Evolutionary conservation across 2,888 invertebrate species (phyloP), one percentile per base, ranked within the genome.

Genomic region (Drosophila mercatorum): DNA sequence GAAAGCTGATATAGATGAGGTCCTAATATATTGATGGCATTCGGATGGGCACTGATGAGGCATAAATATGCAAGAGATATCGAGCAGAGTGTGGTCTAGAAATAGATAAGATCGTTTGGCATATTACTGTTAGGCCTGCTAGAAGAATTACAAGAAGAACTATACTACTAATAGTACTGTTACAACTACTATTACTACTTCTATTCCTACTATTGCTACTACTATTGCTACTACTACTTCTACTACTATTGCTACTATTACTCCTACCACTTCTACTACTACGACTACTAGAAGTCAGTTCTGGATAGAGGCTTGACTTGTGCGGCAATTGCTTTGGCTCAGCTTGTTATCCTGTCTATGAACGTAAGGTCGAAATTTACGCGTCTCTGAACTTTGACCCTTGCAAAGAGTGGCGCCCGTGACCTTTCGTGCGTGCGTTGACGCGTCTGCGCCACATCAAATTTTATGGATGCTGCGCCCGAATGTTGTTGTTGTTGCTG

Each of bases 311-410:
- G 22, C 52, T 7, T 40, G 46, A 17, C 26, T 6, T 6, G n/a
- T 0, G 2, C 31, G 11, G 8, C 6, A 38, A 53, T 22, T 7
- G 2, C 22, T 8, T 7, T 17, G 43, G 17, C 17, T 28, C 26
- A 26, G 12, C 7, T 49, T 34, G 12, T 17, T 47, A 49, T 51
- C 57, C 36, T 57, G 52, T 68, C 34, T 63, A 72, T 80, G 80
- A 68, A 72, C 80, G 83, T 79, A 79, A 70, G 61, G 64, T 51
- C 68, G 67, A 85, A 51, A 85, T 82, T 77, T 77, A 85, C 83
- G 86, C 86, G 88, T 78, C 78, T 85, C 78, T 88, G 86, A 88
- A 80, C 86, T 89, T 89, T 89, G 90, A 86, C 90, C 86, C 85
- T 71, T 69, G 72, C 75, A 66, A 17, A 51, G 67, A 75, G 55